phyloP scores from a whole-genome alignment of 2,888 invertebrate genomes.

The Siphonodentalium dalli region DNA sequence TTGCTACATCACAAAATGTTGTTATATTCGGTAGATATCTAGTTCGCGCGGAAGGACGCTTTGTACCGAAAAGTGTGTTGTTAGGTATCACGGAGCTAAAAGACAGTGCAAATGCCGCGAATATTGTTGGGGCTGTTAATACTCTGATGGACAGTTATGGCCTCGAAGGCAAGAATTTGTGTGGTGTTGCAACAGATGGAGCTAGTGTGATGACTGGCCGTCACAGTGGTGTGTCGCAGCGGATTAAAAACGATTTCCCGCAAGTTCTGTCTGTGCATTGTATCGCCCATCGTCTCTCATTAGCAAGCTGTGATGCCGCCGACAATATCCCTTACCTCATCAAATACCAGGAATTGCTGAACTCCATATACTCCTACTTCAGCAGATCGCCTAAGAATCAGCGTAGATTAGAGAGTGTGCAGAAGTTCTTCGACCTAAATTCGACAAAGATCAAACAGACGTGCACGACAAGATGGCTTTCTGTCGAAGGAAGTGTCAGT shows the following conservation, averaged over 20 bases:
- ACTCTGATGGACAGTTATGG: too few species aligned
- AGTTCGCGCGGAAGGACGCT: too few species aligned
- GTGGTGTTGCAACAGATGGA: conserved; percentile 27
- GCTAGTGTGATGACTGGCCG: conserved; percentile 26
- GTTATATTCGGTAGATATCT: too few species aligned
- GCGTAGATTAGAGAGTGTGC: conserved; percentile 9
- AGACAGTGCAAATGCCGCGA: too few species aligned
- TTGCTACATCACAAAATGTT: too few species aligned
- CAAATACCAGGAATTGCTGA: conserved; percentile 28
- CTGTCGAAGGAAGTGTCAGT: conserved; percentile 21
- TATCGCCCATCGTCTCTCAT: conserved; percentile 27
- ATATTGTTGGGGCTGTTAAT: too few species aligned
- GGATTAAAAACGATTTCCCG: conserved; percentile 17
- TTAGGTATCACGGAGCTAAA: too few species aligned
- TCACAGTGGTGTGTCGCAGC: conserved; percentile 25
- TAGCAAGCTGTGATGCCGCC: conserved; percentile 23
- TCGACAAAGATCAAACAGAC: conserved; percentile 13
- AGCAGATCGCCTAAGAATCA: conserved; percentile 21
- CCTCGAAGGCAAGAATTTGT: too few species aligned
- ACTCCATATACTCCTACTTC: conserved; percentile 27
- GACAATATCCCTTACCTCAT: conserved; percentile 26
- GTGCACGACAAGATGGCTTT: conserved; percentile 17
- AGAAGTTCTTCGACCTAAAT: background rate
- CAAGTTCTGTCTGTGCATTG: conserved; percentile 29
- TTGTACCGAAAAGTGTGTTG: too few species aligned